These are phyloP conservation scores for Crocodylus rhombifer DNA, from an alignment of 2,797 vertebrate genomes.

Conservation along the genomic window DNA sequence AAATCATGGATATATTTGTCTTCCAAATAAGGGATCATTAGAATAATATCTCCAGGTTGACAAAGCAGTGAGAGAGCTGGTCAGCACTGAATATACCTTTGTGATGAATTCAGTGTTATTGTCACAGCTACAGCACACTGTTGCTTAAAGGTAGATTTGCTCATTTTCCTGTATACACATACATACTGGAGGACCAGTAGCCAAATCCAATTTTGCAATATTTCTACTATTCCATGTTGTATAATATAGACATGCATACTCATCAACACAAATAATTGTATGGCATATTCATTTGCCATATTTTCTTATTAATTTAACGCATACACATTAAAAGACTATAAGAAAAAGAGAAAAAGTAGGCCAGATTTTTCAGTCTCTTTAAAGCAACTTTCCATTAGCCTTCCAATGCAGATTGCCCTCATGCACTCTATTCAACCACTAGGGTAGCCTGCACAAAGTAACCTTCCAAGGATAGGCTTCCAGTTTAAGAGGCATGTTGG, in stretches of 20 bases:
- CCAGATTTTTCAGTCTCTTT: not conserved
- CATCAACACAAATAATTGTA: not conserved
- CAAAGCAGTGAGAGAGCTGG: not conserved
- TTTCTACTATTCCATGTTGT: not conserved
- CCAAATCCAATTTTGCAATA: not conserved
- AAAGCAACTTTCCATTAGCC: not conserved
- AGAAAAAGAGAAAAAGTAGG: not conserved
- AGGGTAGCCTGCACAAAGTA: not conserved
- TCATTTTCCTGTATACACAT: not conserved
- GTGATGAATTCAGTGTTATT: not conserved
- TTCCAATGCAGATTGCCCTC: not conserved
- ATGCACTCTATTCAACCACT: not conserved
- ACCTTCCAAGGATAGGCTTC: no score
- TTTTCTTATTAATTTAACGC: not conserved
- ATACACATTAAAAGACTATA: not conserved
- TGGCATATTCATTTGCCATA: no score
- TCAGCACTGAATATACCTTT: not conserved
- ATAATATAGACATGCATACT: not conserved
- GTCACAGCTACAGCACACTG: accelerated
- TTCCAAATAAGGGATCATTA: not conserved
- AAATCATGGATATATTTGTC: not conserved
- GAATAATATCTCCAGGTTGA: not conserved
- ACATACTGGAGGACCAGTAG: not conserved
- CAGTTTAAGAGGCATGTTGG: not conserved
- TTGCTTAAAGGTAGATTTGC: not conserved